phyloP scores from a whole-genome alignment of 2,888 invertebrate species.

The Stenchaetothrips biformis region DNA sequence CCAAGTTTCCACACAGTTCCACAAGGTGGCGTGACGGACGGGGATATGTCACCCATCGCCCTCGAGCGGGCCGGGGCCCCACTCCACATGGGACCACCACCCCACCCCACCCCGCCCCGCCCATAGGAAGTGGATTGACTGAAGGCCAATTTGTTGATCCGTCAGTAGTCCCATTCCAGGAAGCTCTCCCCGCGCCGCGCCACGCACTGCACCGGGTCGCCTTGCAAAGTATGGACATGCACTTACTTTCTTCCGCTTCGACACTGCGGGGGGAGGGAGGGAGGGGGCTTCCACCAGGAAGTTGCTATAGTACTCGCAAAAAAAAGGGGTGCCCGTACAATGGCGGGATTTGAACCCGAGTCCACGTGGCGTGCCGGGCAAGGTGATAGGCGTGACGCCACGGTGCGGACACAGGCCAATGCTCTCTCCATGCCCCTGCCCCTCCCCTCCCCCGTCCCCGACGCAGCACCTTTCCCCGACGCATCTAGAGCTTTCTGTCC shows the following conservation, averaged over 20 bases:
- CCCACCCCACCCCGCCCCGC: neutral
- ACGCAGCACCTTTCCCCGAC: neutral
- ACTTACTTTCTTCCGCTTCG: neutral
- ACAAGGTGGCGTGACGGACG: neutral
- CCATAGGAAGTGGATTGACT: neutral
- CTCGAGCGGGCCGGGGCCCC: neutral
- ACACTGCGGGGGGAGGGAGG: too few relatives aligned
- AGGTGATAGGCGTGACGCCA: neutral
- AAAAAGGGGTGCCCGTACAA: neutral
- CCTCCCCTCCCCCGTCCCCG: neutral
- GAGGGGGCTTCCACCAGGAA: too few relatives aligned
- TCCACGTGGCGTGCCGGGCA: neutral
- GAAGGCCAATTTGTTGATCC: too few relatives aligned
- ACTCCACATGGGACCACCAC: neutral
- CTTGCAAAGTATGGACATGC: too few relatives aligned
- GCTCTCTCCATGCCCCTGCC: neutral
- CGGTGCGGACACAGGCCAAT: neutral
- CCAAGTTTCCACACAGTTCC: too few relatives aligned
- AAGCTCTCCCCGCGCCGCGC: neutral
- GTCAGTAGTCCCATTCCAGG: neutral
- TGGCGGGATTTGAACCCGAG: neutral
- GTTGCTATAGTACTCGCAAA: too few relatives aligned
- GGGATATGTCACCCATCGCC: neutral
- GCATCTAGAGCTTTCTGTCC: slow-evolving; percentile 3
- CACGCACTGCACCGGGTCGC: too few relatives aligned